Percentiles rank a stretch among this genome's conserved stretches.
These are phyloP conservation scores for Leptinotarsa texana DNA, from an alignment of 1,140 invertebrate species.

Conservation along the genomic window DNA sequence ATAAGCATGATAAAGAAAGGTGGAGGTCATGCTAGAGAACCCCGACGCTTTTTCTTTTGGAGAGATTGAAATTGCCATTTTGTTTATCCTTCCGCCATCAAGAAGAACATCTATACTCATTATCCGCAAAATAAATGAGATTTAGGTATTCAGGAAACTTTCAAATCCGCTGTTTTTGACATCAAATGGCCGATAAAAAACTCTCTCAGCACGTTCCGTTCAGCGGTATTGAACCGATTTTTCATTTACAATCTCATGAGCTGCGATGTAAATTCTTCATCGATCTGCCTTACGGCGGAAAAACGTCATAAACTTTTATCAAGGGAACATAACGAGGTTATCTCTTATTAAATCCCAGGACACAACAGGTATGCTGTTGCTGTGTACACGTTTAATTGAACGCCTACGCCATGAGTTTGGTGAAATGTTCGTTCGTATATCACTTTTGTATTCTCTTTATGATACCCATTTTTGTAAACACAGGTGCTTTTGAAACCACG, in stretches of 20 bases:
- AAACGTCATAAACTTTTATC: conserved; percentile 3
- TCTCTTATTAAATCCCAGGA: conserved; percentile 3
- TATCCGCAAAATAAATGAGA: background rate
- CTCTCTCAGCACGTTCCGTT: background rate
- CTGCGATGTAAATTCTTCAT: background rate
- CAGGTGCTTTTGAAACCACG: too few relatives aligned
- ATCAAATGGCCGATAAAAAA: conserved; percentile 16
- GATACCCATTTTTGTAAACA: too few relatives aligned
- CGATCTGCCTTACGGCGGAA: conserved; percentile 6
- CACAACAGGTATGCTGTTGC: conserved; percentile 12
- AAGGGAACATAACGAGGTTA: conserved; percentile 9
- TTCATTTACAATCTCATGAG: conserved; percentile 8
- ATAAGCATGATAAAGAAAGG: too few relatives aligned
- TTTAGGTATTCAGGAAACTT: background rate
- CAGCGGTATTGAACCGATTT: background rate
- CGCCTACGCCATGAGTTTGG: background rate
- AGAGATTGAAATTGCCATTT: too few relatives aligned
- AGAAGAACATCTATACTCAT: too few relatives aligned
- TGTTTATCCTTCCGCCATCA: too few relatives aligned
- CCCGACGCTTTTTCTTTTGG: too few relatives aligned
- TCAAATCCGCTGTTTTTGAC: background rate
- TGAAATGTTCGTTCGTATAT: too few relatives aligned
- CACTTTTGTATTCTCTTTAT: too few relatives aligned
- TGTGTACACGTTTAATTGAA: background rate
- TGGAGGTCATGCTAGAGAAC: too few relatives aligned